These are phyloP conservation scores for Paramormyrops hopkinsi DNA, from an alignment of 2,797 vertebrate species.

Conservation along the genomic window DNA sequence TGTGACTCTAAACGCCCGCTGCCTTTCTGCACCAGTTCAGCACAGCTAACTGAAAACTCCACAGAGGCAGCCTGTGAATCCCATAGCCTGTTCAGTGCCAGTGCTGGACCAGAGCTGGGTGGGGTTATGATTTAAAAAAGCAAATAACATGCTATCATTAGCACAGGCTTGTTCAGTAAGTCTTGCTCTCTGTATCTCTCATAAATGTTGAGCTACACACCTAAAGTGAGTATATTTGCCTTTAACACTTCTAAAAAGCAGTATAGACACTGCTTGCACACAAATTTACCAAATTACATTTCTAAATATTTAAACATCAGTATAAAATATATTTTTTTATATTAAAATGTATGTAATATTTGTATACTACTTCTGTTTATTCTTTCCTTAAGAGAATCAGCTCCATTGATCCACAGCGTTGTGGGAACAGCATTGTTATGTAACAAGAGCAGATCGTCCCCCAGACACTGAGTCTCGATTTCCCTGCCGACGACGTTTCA, in stretches of 20 bases:
- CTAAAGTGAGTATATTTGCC: not conserved
- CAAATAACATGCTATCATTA: conserved; percentile 20
- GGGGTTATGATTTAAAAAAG: not conserved
- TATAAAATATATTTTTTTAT: not conserved
- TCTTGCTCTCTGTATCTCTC: not conserved
- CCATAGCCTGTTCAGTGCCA: not conserved
- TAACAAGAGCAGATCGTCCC: not conserved
- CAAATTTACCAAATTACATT: not conserved
- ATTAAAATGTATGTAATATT: not conserved
- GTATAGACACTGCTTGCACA: not conserved
- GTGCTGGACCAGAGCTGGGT: not conserved
- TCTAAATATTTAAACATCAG: not conserved
- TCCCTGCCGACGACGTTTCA: not conserved
- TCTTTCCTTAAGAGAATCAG: not conserved
- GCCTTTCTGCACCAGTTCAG: not conserved
- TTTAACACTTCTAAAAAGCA: not conserved
- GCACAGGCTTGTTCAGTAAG: not conserved
- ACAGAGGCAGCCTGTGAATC: not conserved
- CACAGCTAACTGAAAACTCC: not conserved
- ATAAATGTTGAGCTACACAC: not conserved
- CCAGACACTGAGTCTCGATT: not conserved
- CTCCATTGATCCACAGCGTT: not conserved
- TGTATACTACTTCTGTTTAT: not conserved
- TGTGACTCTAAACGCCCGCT: not conserved
- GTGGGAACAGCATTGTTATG: not conserved